Evolutionary conservation across 2,797 vertebrate species (phyloP).

Genomic region (Hafferia zeledoni): DNA sequence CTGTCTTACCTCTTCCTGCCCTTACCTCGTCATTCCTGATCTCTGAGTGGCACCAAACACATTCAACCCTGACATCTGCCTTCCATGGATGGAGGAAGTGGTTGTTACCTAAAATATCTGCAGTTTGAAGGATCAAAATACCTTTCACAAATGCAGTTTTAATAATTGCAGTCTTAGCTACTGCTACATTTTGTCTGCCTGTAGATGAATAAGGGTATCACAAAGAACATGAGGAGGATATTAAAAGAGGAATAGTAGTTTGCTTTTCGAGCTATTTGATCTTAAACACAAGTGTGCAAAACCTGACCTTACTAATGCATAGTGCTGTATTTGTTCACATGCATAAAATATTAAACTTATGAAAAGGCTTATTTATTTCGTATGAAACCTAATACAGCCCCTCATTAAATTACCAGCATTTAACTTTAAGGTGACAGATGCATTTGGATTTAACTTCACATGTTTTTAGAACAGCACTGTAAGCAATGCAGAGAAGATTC

Average conservation of each 20-base stretch:
- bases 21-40: background rate
- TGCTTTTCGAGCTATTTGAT: background rate
- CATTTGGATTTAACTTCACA: slow-evolving; percentile 13
- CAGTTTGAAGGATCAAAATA: background rate
- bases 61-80: background rate
- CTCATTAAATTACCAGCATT: slow-evolving; percentile 28
- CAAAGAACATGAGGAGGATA: background rate
- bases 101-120: background rate
- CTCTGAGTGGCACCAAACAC: background rate
- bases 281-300: background rate
- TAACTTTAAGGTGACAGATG: slow-evolving; percentile 36
- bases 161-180: background rate
- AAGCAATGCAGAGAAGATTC: slow-evolving; percentile 17
- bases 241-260: background rate
- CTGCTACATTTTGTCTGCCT: background rate
- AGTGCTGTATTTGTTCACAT: background rate
- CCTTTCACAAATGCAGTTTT: background rate
- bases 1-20: background rate
- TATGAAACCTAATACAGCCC: background rate
- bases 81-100: background rate
- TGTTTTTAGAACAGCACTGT: background rate
- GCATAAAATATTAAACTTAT: slow-evolving; percentile 13
- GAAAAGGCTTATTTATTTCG: slow-evolving; percentile 42
- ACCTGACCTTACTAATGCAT: background rate
- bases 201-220: background rate